A percentile compares a stretch with the other conserved stretches of the same genome.
These are phyloP conservation scores for Indicator maculatus DNA, from an alignment of 2,113 vertebrate species.

Conservation along the genomic window DNA sequence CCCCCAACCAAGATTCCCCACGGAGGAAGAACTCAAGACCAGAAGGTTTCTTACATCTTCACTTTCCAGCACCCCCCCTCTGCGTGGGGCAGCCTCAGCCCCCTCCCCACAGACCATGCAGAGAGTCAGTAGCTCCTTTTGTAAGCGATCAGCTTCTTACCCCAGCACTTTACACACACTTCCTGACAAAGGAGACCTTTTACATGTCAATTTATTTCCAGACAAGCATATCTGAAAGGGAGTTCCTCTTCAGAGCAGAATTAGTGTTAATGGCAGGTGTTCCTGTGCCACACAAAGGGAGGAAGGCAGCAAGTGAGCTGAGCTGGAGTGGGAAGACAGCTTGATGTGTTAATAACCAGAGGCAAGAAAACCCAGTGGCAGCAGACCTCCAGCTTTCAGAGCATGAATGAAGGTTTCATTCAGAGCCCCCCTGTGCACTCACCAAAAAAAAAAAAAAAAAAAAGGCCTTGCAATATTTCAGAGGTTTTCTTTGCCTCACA, in stretches of 20 bases:
- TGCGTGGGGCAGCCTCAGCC: not conserved
- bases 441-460: not conserved
- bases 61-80: not conserved
- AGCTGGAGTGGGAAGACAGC: slow-evolving; percentile 33
- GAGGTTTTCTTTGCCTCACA: slow-evolving; percentile 18
- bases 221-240: slow-evolving; percentile 69
- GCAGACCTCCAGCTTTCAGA: slow-evolving; percentile 1
- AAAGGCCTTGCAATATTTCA: slow-evolving; percentile 28
- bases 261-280: slow-evolving; percentile 63
- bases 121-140: slow-evolving; percentile 48
- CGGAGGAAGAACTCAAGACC: too few species aligned
- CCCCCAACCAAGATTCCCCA: too few species aligned
- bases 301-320: slow-evolving; percentile 40
- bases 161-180: slow-evolving; percentile 3
- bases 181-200: slow-evolving; percentile 57
- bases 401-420: slow-evolving; percentile 64
- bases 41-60: not conserved
- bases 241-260: slow-evolving; percentile 49
- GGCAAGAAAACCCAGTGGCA: slow-evolving; percentile 40
- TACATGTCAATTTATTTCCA: slow-evolving; percentile 70
- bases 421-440: slow-evolving; percentile 26
- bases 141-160: slow-evolving; percentile 8
- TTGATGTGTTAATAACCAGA: slow-evolving; percentile 70
- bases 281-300: slow-evolving; percentile 48
- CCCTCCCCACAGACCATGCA: not conserved